Base-by-base conservation (phyloP, 2,888 invertebrate genomes). In the Acleris emargana region DNA sequence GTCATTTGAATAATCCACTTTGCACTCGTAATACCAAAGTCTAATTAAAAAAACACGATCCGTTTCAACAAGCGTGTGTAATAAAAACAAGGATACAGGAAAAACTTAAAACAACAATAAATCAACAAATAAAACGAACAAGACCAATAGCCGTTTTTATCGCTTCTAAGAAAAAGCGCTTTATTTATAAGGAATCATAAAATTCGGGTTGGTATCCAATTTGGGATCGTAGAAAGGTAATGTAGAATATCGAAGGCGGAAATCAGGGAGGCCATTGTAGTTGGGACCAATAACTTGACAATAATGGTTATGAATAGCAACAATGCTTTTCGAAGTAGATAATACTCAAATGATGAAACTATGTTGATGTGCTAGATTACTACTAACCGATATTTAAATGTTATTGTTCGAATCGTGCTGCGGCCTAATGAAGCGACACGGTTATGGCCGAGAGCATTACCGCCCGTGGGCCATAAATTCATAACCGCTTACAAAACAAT, bases 261-360 rank as follows among this genome's bases (percentile, higher is more conserved):
- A 72, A 72, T 72, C 71, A 70, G 67, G 58, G 62, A 68, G 68
- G 67, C 67, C 59, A 68, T 69, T 69, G 60, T 60, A 63, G 71
- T 58, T 58, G 68, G 64, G 67, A 68, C 59, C 59, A 67, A 71
- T 72, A 68, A 69, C 70, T 22, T 45, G 45, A 59, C 45, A 45
- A 59, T 64, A 59, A 59, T 59, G 54, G 59, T 58, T 58, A 38
- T 59, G 59, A 62, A 59, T 64, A 53, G 42, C 47, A 45, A 16
- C 50, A 32, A 54, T 42, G n/a, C 49, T 59, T 59, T 50, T 49
- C 13, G 1, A 42, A 42, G 32, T 43, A 50, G 32, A 32, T 43
- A 50, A 17, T 52, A 54, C 18, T 49, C 25, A 32, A 52, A 38
- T 53, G 47, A 38, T n/a, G 17, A 25, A 25, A 11, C 5, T 42